Percentiles rank a stretch among this genome's conserved stretches.
Conservation (phyloP, 2,797 vertebrate species). For the Melanotaenia nigrans region DNA sequence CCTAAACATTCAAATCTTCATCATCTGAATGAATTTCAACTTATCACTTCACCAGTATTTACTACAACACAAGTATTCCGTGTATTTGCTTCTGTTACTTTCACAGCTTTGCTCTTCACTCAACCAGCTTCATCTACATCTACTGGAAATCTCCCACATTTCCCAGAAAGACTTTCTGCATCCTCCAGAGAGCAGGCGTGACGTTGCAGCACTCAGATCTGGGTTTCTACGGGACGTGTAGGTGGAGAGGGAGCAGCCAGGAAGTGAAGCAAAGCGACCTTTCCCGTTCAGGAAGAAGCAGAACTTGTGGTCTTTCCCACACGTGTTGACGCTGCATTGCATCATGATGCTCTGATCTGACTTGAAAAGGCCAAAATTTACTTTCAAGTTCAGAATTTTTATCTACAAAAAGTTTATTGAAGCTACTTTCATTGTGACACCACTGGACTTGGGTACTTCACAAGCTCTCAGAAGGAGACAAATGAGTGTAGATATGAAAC, state of each 20-base stretch:
- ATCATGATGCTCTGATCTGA: background rate
- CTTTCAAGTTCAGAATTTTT: no score
- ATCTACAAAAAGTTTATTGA: background rate
- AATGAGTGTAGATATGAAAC: no score
- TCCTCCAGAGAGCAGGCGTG: conserved; percentile 44
- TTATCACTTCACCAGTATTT: background rate
- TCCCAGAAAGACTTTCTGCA: conserved; percentile 52
- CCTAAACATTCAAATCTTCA: background rate
- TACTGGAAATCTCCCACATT: conserved; percentile 50
- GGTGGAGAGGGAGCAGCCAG: conserved; percentile 41
- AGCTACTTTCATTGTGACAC: background rate
- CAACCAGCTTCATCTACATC: conserved; percentile 9
- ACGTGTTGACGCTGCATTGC: conserved; percentile 1
- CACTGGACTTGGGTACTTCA: background rate
- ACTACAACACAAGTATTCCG: background rate
- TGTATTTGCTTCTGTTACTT: conserved; percentile 1
- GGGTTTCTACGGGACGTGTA: conserved; percentile 43
- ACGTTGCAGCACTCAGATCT: conserved; percentile 32
- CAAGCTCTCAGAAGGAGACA: no score
- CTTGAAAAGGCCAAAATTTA: background rate
- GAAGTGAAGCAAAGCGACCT: conserved; percentile 26
- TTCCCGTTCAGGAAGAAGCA: conserved; percentile 11
- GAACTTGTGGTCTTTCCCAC: conserved; percentile 35
- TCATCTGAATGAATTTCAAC: background rate
- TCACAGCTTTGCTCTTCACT: conserved; percentile 3